These are phyloP conservation scores for Leucosticte australis DNA, from an alignment of 2,113 vertebrate species.

Conservation along the genomic window DNA sequence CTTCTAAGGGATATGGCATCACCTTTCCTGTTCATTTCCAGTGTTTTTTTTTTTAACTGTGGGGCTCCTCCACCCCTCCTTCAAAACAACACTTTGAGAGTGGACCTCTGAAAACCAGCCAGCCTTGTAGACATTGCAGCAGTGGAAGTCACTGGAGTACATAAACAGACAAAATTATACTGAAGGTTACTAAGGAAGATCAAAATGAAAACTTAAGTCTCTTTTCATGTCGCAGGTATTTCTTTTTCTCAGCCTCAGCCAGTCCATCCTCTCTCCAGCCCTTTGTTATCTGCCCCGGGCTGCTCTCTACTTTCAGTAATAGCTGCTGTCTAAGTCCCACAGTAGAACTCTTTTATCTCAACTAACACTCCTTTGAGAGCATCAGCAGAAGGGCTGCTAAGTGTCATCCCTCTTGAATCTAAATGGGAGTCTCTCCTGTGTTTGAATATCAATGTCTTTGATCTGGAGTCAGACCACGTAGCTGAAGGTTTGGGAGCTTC, in stretches of 20 bases:
- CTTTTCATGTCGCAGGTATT: slow-evolving; percentile 6
- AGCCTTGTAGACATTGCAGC: background rate
- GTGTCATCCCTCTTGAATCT: slow-evolving; percentile 20
- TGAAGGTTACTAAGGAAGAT: background rate
- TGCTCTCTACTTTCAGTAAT: slow-evolving; percentile 19
- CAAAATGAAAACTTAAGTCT: slow-evolving; percentile 17
- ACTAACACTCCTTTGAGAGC: slow-evolving; percentile 22
- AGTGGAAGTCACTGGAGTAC: background rate
- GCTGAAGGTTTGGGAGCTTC: background rate
- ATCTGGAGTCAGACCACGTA: slow-evolving; percentile 26
- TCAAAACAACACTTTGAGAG: background rate
- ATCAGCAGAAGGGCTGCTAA: slow-evolving; percentile 5
- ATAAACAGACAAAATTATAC: slow-evolving; percentile 5
- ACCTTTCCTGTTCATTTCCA: background rate
- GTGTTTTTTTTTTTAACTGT: background rate
- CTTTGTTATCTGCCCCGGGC: slow-evolving; percentile 1
- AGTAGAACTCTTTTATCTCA: slow-evolving; percentile 34
- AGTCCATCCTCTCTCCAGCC: background rate
- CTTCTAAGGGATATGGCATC: background rate
- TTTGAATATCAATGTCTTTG: slow-evolving; percentile 20
- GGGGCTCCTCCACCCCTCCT: background rate
- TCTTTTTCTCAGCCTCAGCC: background rate
- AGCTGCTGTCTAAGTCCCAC: slow-evolving; percentile 23
- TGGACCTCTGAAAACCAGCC: background rate
- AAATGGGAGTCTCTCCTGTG: background rate